These are phyloP conservation scores for Sternotherus odoratus DNA, from an alignment of 2,797 vertebrate genomes.

Conservation along the genomic window DNA sequence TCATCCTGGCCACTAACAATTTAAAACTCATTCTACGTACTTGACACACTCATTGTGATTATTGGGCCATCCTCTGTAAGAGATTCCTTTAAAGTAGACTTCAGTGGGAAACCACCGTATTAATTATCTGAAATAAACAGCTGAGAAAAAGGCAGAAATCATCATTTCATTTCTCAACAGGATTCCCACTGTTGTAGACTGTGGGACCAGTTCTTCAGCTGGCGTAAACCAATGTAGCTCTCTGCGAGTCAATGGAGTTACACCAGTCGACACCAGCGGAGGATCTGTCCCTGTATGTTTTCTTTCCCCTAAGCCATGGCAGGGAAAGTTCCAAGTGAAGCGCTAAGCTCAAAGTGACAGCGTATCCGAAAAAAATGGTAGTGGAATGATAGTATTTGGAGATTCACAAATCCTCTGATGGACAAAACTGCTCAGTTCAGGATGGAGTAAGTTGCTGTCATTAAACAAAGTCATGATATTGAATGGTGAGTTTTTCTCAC, in stretches of 20 bases:
- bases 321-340: neutral
- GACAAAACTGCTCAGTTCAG: neutral
- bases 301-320: neutral
- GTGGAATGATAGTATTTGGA: neutral
- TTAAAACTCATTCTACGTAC: neutral
- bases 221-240: accelerated
- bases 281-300: neutral
- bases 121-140: neutral
- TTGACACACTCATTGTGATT: neutral
- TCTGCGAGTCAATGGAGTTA: accelerated
- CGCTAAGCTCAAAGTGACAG: neutral
- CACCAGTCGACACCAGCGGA: accelerated
- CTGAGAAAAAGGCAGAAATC: neutral
- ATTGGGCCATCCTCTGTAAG: neutral
- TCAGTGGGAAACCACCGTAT: neutral
- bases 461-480: accelerated
- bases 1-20: neutral
- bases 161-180: neutral
- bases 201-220: neutral
- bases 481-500: neutral
- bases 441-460: neutral
- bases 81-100: neutral
- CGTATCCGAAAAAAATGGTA: neutral
- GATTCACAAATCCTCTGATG: neutral
- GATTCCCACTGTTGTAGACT: neutral